Base-by-base conservation (phyloP, 2,797 vertebrate genomes). In the Salmo trutta region DNA sequence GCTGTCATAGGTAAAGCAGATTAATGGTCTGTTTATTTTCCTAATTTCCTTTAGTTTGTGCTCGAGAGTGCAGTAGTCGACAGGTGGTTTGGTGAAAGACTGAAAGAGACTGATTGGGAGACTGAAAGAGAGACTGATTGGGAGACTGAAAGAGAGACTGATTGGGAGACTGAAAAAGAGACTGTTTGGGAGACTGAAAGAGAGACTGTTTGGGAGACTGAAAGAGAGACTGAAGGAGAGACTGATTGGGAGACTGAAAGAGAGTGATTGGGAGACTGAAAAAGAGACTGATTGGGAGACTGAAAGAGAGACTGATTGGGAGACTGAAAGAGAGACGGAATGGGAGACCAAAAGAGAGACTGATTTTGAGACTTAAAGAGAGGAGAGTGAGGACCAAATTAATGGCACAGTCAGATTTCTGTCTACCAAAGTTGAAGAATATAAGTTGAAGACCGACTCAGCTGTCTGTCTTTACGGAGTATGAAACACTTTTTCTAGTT, bases 21-120 rank as follows among this genome's bases (percentile, higher is more conserved):
- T 91, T 77, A 90, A 91, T 90, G 86, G 85, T 80, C 84, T 90
- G 90, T 91, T 91, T 91, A 87, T 91, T 92, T 91, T 90, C 85
- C 84, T 88, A 90, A 91, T 89, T 87, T 85, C 79, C 78, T 88
- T 79, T 83, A 88, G 81, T 85, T 83, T 3, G 41, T 47, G 41
- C 41, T 47, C 0, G 52, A 81, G 81, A 84, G 83, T 69, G 74
- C 66, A 53, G 65, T 72, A 83, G 81, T 29, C 77, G 56, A 83
- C 90, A 88, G 85, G 88, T 87, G 87, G 84, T 64, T 80, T 12
- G 10, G 41, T 47, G 41, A 47, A 47, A 47, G 41, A 47, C 41
- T 47, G 41, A 2, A 14, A 47, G 10, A 47, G 41, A 47, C 41
- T 47, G 41, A 47, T 47, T 47, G 36, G 36, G 36, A 41, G 10